Evolutionary conservation across 2,888 invertebrate genomes (phyloP), one percentile per base, ranked within the genome.

Genomic region (Apodemia hepburni): DNA sequence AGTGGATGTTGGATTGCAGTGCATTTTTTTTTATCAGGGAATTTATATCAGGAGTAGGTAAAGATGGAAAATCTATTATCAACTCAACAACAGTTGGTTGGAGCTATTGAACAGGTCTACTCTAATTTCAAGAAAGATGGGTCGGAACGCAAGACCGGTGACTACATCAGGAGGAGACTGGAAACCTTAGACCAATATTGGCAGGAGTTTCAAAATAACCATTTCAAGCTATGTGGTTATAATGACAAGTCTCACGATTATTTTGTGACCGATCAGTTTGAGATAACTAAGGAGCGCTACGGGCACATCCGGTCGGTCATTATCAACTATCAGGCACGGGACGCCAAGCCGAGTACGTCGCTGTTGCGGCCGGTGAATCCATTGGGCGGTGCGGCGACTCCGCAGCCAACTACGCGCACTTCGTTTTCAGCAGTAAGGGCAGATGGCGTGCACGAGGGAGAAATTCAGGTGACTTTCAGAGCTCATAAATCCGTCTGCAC

Each of bases 401-500:
- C 33, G 18, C 60, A 58, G 12, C 45, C 60, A 47, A 45, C 45
- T n/a, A 45, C 45, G 27, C 59, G 27, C 59, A 59, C 59, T 29
- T 45, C 27, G 45, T 45, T 45, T 45, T 27, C 27, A 15, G 42
- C 59, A 59, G 59, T 45, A 45, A 59, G 59, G 59, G 42, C 11
- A 22, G 59, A 59, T 27, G 45, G 59, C 59, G 27, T 15, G 22
- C 38, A 59, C 59, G 42, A 22, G 18, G 59, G 22, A 42, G 59
- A 22, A 9, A 18, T 22, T 7, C n/a, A n/a, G n/a, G n/a, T n/a
- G n/a, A n/a, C n/a, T n/a, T n/a, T n/a, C n/a, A n/a, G n/a, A n/a
- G n/a, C n/a, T 61, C 60, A 64, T 45, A 51, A 47, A 45, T 45
- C 45, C 45, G 58, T 51, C 79, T 54, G 84, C 72, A 69, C 82